Evolutionary conservation across 2,113 vertebrate genomes (phyloP).

Genomic region (Mellivora capensis): DNA sequence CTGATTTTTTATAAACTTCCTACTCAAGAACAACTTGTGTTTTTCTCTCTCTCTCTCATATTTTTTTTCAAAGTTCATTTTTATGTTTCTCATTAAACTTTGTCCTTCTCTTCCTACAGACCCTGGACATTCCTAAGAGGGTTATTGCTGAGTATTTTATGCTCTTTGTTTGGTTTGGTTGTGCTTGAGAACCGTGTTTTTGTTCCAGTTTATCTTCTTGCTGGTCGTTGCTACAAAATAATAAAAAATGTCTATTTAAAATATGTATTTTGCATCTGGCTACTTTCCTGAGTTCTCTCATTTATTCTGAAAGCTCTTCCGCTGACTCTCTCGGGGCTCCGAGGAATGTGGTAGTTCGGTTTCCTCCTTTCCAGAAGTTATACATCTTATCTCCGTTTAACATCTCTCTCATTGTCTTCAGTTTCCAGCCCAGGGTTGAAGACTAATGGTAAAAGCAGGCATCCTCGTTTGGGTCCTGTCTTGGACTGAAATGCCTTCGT

Average conservation of each 20-base stretch:
- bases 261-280: conserved; percentile 38
- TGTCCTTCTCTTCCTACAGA: neutral
- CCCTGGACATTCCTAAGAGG: neutral
- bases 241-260: conserved; percentile 17
- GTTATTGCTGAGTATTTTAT: neutral
- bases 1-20: neutral
- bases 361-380: conserved; percentile 38
- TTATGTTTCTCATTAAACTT: neutral
- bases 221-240: neutral
- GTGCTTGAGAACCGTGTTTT: neutral
- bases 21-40: neutral
- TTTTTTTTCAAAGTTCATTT: neutral
- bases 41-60: no score
- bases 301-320: conserved; percentile 18
- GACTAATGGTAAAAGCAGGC: conserved; percentile 66
- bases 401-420: conserved; percentile 42
- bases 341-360: conserved; percentile 12
- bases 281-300: neutral
- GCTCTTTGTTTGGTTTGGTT: neutral
- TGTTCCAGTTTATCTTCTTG: neutral
- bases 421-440: neutral
- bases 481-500: neutral
- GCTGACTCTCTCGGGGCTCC: neutral
- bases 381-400: conserved; percentile 43
- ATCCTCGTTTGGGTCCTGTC: conserved; percentile 34